Conservation (phyloP, 2,797 vertebrate species). For the Pampus argenteus region DNA sequence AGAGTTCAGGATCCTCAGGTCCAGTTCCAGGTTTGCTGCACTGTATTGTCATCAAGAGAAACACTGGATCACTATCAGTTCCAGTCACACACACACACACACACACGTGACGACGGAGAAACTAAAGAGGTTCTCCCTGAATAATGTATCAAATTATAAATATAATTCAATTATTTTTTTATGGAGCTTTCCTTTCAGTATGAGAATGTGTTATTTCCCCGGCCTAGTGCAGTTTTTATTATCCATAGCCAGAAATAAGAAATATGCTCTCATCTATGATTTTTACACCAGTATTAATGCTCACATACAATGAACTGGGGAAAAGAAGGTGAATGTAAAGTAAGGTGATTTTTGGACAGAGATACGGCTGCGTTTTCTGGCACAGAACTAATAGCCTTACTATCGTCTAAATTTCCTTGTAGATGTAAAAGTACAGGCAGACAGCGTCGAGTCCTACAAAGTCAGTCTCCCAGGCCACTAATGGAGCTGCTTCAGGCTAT, state of each 20-base stretch:
- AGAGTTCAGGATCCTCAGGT: not conserved
- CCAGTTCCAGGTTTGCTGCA: conserved; percentile 12
- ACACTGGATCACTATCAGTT: conserved; percentile 17
- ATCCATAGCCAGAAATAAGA: conserved; percentile 7
- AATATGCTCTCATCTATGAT: conserved; percentile 11
- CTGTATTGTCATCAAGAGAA: conserved; percentile 8
- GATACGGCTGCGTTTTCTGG: conserved; percentile 61
- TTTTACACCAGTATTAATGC: conserved; percentile 29
- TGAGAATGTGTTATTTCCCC: conserved; percentile 1
- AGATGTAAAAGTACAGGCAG: conserved; percentile 71
- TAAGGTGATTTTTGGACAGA: conserved; percentile 36
- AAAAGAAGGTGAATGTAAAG: conserved; percentile 59
- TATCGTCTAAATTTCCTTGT: conserved; percentile 63
- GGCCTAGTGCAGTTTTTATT: conserved; percentile 14
- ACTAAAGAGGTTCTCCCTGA: not conserved
- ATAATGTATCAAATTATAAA: conserved; percentile 8
- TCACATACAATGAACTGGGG: conserved; percentile 11
- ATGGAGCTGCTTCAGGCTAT: conserved; percentile 75
- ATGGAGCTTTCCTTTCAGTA: not conserved
- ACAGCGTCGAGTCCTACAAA: conserved; percentile 66
- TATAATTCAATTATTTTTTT: conserved; percentile 1
- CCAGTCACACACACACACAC: too few relatives aligned
- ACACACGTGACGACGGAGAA: too few relatives aligned
- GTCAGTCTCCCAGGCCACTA: conserved; percentile 65
- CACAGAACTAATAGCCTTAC: conserved; percentile 62